A percentile compares a stretch with the other conserved stretches of the same genome.
Conservation (phyloP, 30 jellyfish, hydroid and myxozoan genomes). For the Rhopilema esculentum region DNA sequence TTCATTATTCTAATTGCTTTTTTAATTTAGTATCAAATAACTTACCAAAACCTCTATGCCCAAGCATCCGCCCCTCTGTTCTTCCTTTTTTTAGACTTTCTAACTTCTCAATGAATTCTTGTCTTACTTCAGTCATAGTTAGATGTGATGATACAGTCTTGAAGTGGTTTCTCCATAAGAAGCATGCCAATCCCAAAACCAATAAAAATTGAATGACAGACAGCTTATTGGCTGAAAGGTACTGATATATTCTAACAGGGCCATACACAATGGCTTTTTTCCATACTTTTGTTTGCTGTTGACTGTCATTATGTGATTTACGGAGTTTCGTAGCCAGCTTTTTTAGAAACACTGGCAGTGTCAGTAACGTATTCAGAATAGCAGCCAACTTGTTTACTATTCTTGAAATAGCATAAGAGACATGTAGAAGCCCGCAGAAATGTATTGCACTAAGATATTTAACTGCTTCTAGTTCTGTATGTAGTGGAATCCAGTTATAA, state of each 20-base stretch:
- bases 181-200: conserved; percentile 7
- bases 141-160: conserved; percentile 26
- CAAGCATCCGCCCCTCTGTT: conserved; percentile 74
- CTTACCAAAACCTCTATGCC: conserved; percentile 79
- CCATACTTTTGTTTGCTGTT: not conserved
- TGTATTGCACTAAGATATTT: conserved; percentile 72
- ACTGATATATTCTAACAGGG: not conserved
- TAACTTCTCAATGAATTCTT: conserved; percentile 23
- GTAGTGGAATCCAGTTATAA: conserved; percentile 70
- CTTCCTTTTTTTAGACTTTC: conserved; percentile 22
- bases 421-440: conserved; percentile 91
- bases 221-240: not conserved
- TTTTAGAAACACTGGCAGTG: not conserved
- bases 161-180: conserved; percentile 44
- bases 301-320: not conserved
- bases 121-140: conserved; percentile 69
- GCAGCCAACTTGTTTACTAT: not conserved
- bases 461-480: conserved; percentile 66
- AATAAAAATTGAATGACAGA: not conserved
- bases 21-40: too few relatives aligned
- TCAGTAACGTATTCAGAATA: not conserved
- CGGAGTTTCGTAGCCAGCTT: not conserved
- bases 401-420: conserved; percentile 40
- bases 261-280: not conserved
- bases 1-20: too few relatives aligned